Evolutionary conservation across 2,888 invertebrate species (phyloP).

Genomic region (Prostheceraeus crozeri): DNA sequence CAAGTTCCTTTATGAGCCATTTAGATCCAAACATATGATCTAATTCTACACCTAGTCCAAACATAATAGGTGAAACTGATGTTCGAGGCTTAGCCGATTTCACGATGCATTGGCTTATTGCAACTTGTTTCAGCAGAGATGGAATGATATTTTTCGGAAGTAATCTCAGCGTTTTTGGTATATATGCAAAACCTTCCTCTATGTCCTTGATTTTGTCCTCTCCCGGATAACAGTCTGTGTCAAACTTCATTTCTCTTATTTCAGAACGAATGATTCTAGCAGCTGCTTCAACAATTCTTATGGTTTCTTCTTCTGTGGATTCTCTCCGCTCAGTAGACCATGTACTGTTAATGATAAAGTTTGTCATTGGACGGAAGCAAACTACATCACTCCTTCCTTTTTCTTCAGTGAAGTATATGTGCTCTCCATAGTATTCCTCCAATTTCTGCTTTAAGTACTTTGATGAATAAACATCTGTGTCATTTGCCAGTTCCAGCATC

Average conservation of each 20-base stretch:
- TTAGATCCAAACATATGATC: not conserved
- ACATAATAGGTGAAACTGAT: not conserved
- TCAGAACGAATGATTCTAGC: constrained; percentile 1
- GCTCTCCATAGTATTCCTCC: constrained; percentile 10
- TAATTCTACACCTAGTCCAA: constrained; percentile 2
- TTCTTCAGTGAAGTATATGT: not conserved
- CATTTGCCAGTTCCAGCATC: constrained; percentile 21
- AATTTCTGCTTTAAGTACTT: constrained; percentile 5
- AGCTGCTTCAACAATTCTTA: constrained; percentile 12
- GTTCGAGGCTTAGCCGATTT: not conserved
- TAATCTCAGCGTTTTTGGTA: constrained; percentile 16
- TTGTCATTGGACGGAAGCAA: not conserved
- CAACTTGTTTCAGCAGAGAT: constrained; percentile 2
- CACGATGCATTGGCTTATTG: constrained; percentile 2
- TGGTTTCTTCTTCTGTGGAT: too few species aligned
- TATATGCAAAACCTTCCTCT: not conserved
- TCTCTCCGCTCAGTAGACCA: too few species aligned
- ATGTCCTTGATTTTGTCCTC: not conserved
- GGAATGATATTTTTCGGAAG: too few species aligned
- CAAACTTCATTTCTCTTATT: not conserved
- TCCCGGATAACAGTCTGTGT: constrained; percentile 3
- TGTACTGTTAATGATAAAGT: not conserved
- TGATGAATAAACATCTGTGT: not conserved
- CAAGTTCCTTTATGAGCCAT: not conserved
- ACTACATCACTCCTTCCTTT: constrained; percentile 6